A percentile compares a stretch with the other conserved stretches of the same genome.
Evolutionary conservation across 2,888 invertebrate genomes (phyloP).

Genomic region (Euplexia lucipara): DNA sequence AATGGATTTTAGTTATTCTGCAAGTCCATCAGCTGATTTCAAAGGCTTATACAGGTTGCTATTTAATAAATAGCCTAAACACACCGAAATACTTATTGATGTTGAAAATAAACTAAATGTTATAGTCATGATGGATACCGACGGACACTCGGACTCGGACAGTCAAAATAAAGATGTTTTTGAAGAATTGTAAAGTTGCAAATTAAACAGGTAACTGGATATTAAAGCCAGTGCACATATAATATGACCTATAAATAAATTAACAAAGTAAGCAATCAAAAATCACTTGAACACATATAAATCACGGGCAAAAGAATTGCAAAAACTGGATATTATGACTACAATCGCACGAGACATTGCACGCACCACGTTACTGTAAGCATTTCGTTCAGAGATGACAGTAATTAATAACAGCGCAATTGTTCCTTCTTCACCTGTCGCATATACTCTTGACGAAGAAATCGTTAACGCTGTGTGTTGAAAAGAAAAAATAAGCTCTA

Average conservation of each 20-base stretch:
- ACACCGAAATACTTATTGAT: background rate
- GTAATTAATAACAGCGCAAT: conserved; percentile 55
- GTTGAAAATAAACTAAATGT: background rate
- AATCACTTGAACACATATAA: conserved; percentile 16
- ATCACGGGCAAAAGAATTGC: conserved; percentile 28
- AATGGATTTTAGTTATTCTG: background rate
- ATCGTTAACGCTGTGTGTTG: conserved; percentile 14
- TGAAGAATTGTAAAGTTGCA: background rate
- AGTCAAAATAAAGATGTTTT: background rate
- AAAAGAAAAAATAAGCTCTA: conserved; percentile 14
- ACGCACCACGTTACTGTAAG: conserved; percentile 56
- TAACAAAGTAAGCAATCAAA: conserved; percentile 2
- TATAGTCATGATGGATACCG: background rate
- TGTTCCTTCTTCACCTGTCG: conserved; percentile 57
- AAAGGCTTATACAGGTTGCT: background rate
- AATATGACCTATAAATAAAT: conserved; percentile 21
- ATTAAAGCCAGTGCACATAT: too few species aligned
- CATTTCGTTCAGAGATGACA: conserved; percentile 43
- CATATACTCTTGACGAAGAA: conserved; percentile 50
- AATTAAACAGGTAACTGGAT: background rate
- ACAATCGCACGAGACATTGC: conserved; percentile 35
- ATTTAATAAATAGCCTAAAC: background rate
- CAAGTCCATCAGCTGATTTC: background rate
- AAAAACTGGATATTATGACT: conserved; percentile 50
- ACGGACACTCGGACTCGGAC: background rate